Conservation (phyloP, 1,140 invertebrate genomes). For the Polyergus mexicanus region DNA sequence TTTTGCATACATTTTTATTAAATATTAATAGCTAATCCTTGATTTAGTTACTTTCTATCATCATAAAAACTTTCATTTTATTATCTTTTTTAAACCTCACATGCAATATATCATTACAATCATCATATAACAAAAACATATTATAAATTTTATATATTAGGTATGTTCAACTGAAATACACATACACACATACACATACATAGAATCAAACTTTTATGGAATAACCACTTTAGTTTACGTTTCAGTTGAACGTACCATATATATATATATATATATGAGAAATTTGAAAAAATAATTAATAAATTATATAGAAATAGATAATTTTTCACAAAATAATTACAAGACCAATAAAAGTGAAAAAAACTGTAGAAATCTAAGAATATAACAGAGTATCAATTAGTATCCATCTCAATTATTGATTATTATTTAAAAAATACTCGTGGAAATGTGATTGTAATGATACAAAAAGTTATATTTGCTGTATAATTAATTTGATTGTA, state of each 20-base stretch:
- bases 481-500: conserved; percentile 44
- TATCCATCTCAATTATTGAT: conserved; percentile 15
- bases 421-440: neutral
- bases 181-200: neutral
- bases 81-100: neutral
- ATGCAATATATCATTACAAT: conserved; percentile 6
- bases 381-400: conserved; percentile 22
- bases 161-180: neutral
- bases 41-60: neutral
- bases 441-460: conserved; percentile 27
- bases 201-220: too few species aligned
- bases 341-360: neutral
- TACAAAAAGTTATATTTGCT: conserved; percentile 53
- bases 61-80: conserved; percentile 3
- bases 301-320: conserved; percentile 45
- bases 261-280: conserved; percentile 4
- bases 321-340: conserved; percentile 43
- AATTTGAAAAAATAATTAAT: conserved; percentile 34
- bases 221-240: too few species aligned
- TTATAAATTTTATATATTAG: neutral
- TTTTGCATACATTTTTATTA: conserved; percentile 25
- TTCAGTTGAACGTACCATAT: too few species aligned
- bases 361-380: conserved; percentile 17
- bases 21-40: conserved; percentile 16
- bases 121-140: neutral